Evolutionary conservation across 1,140 invertebrate genomes (phyloP).

Genomic region (Aphelinus certus): DNA sequence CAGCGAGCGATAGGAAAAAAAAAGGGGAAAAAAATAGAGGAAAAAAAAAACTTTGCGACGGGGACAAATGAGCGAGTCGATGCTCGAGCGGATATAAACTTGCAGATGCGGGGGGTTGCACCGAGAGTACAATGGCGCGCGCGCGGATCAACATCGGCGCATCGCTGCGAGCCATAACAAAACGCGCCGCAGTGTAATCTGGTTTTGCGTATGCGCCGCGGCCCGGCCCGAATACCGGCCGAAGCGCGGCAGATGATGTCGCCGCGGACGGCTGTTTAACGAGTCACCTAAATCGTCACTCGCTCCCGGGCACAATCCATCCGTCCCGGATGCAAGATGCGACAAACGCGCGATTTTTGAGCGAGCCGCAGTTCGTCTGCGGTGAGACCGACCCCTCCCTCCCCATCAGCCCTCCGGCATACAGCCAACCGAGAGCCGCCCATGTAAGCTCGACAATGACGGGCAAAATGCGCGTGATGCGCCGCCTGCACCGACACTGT

Average conservation of each 20-base stretch:
- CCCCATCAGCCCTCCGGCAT: too few relatives aligned
- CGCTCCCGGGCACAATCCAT: too few relatives aligned
- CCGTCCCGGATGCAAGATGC: too few relatives aligned
- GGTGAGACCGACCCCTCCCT: too few relatives aligned
- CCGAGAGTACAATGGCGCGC: too few relatives aligned
- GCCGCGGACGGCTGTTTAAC: conserved; percentile 28
- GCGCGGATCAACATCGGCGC: conserved; percentile 4
- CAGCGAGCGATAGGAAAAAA: background rate
- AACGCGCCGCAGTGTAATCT: conserved; percentile 30
- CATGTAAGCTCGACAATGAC: too few relatives aligned
- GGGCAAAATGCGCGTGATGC: too few relatives aligned
- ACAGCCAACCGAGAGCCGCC: too few relatives aligned
- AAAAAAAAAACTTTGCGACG: too few relatives aligned
- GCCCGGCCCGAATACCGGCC: background rate
- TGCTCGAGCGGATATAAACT: conserved; percentile 38
- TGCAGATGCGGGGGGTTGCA: conserved; percentile 27
- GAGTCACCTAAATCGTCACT: conserved; percentile 31
- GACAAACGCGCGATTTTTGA: too few relatives aligned
- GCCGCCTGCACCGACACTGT: too few relatives aligned
- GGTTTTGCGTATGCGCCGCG: background rate
- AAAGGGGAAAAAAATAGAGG: background rate
- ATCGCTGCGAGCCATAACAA: conserved; percentile 30
- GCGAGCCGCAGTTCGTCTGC: too few relatives aligned
- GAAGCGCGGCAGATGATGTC: background rate
- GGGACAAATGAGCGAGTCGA: conserved; percentile 34